phyloP scores from a whole-genome alignment of 2,113 vertebrate genomes.

The Gymnorhina tibicen region DNA sequence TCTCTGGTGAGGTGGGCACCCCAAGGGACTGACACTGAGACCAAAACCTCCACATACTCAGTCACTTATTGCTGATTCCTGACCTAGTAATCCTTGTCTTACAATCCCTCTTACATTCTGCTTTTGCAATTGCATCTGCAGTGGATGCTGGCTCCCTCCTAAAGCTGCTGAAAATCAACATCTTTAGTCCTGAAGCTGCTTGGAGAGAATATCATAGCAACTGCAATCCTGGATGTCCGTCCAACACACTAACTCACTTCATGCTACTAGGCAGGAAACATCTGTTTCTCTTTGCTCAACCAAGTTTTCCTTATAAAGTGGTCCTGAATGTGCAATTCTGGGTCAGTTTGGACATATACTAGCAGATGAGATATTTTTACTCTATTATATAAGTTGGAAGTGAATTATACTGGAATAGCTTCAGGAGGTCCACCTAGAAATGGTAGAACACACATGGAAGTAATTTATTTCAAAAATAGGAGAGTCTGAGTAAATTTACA shows the following conservation, averaged over 20 bases:
- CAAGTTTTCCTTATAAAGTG: constrained; percentile 20
- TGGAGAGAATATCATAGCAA: neutral
- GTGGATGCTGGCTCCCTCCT: neutral
- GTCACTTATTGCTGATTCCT: neutral
- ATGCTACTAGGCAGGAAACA: constrained; percentile 26
- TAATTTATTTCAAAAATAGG: constrained; percentile 19
- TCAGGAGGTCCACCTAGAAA: constrained; percentile 47
- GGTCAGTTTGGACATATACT: neutral
- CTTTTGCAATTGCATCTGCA: neutral
- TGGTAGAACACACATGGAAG: constrained; percentile 29
- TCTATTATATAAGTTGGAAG: constrained; percentile 19
- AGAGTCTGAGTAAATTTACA: neutral
- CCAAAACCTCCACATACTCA: neutral
- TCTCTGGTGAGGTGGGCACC: neutral
- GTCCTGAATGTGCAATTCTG: constrained; percentile 12
- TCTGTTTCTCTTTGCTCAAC: constrained; percentile 38
- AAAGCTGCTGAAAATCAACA: neutral
- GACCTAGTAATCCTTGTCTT: neutral
- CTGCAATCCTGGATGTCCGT: neutral
- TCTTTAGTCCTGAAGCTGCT: neutral
- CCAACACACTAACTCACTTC: neutral
- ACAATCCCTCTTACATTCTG: neutral
- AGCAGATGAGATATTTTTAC: constrained; percentile 32
- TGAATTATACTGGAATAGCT: constrained; percentile 1
- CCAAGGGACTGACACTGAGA: neutral